Base-by-base conservation (phyloP, 2,888 invertebrate genomes). In the Nudaria mundana region DNA sequence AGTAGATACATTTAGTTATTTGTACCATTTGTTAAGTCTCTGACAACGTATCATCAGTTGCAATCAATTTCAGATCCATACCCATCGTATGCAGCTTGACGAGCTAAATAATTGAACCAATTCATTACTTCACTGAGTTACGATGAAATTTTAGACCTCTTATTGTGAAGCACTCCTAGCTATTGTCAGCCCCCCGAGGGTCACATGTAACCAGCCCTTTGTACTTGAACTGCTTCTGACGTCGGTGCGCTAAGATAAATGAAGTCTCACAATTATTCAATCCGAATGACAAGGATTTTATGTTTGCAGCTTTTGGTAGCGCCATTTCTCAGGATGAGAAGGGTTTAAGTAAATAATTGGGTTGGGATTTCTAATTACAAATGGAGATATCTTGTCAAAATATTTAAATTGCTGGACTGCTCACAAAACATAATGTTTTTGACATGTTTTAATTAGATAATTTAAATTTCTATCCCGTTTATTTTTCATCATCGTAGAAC, bases 201-300 rank as follows among this genome's bases (percentile, higher is more conserved):
- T 69, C 77, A 76, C 76, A 78, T 76, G 76, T 78, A 76, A 54
- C 73, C 58, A 59, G 50, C 56, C 71, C 66, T 75, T 84, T 83
- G 82, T 81, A 61, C 58, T 49, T 48, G 58, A 60, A 68, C 80
- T 85, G 81, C 55, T 60, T 53, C 61, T 82, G 85, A 84, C 82
- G 67, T 63, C 64, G 69, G 68, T 65, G 66, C 49, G 54, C 45
- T 52, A 71, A 81, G 82, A 85, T 81, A 82, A 85, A 85, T 83
- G 83, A 72, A 55, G 67, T 57, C 63, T 63, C 62, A 71, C 75
- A 76, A 81, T 82, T 82, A 81, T 75, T 78, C 72, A 70, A 70
- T 71, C 63, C 48, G 62, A 63, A 68, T 44, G 42, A 43, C 30
- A 37, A 38, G 31, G 42, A 44, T 52, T 45, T 44, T 44, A 26